Conservation (phyloP, 2,113 vertebrate genomes). For the Poeciliopsis retropinna region DNA sequence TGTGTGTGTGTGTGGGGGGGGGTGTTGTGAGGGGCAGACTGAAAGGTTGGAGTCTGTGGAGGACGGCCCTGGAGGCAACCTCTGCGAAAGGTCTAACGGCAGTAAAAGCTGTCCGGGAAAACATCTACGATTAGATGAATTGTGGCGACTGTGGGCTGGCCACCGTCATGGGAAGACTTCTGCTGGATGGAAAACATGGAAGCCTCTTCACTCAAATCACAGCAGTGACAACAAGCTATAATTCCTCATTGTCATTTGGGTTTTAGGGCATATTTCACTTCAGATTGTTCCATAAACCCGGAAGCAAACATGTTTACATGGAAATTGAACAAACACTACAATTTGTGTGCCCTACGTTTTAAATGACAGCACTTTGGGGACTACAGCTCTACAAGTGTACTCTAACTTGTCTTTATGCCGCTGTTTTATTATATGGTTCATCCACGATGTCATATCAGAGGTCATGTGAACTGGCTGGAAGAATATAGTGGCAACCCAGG, state of each 20-base stretch:
- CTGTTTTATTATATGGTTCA: constrained; percentile 21
- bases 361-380: constrained; percentile 10
- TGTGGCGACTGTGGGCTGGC: constrained; percentile 29
- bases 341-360: constrained; percentile 17
- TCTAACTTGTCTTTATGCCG: constrained; percentile 19
- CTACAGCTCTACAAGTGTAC: constrained; percentile 1
- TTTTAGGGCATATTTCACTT: constrained; percentile 7
- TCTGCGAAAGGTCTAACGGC: constrained; percentile 53
- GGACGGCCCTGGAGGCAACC: constrained; percentile 31
- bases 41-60: constrained; percentile 34
- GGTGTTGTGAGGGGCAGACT: constrained; percentile 59
- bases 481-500: constrained; percentile 53
- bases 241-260: constrained; percentile 9
- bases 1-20: constrained; percentile 44
- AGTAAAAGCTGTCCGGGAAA: constrained; percentile 39
- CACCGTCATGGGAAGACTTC: constrained; percentile 40
- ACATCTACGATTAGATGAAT: constrained; percentile 36
- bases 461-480: constrained; percentile 72
- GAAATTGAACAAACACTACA: constrained; percentile 13
- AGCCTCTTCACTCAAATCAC: constrained; percentile 13
- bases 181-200: constrained; percentile 27
- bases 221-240: constrained; percentile 24
- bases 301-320: not conserved
- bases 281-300: constrained; percentile 8
- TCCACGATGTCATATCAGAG: constrained; percentile 40